These are phyloP conservation scores for Synodontis membranacea DNA, from an alignment of 2,113 vertebrate species.

Conservation along the genomic window DNA sequence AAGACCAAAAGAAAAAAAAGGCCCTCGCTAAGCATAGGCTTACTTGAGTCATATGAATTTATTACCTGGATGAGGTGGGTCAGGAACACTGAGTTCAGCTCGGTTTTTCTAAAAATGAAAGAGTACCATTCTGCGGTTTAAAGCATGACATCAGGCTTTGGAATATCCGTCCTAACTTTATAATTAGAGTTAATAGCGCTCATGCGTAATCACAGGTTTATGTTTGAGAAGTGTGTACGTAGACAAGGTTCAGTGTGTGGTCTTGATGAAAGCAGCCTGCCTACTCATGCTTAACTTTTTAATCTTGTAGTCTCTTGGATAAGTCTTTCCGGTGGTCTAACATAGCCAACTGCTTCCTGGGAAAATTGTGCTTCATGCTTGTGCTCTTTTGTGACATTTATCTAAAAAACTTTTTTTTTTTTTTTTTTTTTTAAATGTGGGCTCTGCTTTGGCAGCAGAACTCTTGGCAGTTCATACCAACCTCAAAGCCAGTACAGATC, in stretches of 20 bases:
- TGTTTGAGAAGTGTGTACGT: not conserved
- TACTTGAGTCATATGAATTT: not conserved
- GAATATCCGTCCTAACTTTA: not conserved
- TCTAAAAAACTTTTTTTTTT: not conserved
- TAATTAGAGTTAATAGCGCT: not conserved
- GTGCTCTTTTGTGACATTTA: not conserved
- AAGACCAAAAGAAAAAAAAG: not conserved
- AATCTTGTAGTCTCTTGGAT: slow-evolving; percentile 9
- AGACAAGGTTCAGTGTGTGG: slow-evolving; percentile 19
- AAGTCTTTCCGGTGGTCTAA: slow-evolving; percentile 11
- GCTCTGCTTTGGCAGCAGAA: not conserved
- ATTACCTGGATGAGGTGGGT: not conserved
- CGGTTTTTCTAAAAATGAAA: not conserved
- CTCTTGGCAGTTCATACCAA: not conserved
- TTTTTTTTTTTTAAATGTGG: not conserved
- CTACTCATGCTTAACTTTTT: not conserved
- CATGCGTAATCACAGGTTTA: not conserved
- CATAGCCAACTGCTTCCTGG: not conserved
- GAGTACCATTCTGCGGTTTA: not conserved
- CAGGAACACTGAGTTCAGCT: not conserved
- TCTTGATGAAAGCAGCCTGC: not conserved
- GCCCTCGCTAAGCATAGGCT: not conserved
- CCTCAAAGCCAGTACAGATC: not conserved
- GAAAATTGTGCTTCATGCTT: slow-evolving; percentile 7
- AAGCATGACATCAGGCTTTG: not conserved